These are phyloP conservation scores for Steinernema khuongi DNA, from an alignment of 1,140 invertebrate genomes.

Conservation along the genomic window DNA sequence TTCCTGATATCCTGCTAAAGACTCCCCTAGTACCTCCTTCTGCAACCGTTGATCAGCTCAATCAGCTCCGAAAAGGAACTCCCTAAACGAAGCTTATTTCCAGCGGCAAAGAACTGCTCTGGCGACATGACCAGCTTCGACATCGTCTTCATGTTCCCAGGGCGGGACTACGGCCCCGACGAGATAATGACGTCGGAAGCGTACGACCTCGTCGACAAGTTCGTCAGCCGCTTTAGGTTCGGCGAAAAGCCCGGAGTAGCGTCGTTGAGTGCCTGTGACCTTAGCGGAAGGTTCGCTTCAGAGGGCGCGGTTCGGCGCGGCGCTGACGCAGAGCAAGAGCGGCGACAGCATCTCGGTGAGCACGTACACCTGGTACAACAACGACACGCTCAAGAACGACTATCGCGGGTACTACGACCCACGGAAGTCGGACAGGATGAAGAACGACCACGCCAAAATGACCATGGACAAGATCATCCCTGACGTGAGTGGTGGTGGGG, in stretches of 20 bases:
- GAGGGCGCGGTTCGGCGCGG: background rate
- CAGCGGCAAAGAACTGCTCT: background rate
- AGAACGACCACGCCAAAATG: background rate
- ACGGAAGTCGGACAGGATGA: background rate
- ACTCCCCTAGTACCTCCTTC: no score
- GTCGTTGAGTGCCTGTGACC: background rate
- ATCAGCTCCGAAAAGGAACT: no score
- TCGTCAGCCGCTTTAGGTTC: background rate
- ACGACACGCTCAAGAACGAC: background rate
- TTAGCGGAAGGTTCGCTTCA: background rate
- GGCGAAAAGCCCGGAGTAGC: background rate
- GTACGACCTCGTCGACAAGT: background rate
- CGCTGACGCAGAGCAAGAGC: background rate
- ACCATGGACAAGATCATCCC: background rate
- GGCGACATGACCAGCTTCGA: background rate
- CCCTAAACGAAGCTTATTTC: no score
- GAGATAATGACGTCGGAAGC: background rate
- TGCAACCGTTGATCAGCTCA: no score
- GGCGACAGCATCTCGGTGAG: background rate
- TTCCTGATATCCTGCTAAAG: no score
- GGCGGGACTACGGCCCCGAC: background rate
- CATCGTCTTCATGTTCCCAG: conserved; percentile 10
- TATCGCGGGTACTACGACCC: background rate
- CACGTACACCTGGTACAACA: background rate
- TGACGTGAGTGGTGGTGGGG: background rate